Conservation (phyloP, 2,797 vertebrate species). For the Notamacropus eugenii region DNA sequence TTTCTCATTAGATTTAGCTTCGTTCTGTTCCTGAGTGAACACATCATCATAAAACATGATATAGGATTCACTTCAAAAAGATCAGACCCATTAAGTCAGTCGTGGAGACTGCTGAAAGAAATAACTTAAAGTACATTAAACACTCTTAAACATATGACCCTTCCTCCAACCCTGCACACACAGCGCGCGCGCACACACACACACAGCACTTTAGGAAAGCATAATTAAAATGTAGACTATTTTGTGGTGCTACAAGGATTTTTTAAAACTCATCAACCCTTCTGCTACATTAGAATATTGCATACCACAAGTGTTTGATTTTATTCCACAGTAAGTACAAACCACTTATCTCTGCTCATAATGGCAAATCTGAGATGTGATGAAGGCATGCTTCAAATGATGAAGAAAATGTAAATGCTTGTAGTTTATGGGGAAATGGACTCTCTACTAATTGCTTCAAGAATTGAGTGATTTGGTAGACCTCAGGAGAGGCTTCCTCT, state of each 20-base stretch:
- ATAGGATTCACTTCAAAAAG: conserved; percentile 83
- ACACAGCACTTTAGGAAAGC: conserved; percentile 76
- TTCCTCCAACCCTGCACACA: conserved; percentile 15
- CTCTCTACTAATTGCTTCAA: conserved; percentile 80
- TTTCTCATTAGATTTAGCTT: conserved; percentile 68
- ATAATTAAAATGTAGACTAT: conserved; percentile 78
- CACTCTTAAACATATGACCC: conserved; percentile 81
- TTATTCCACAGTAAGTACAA: conserved; percentile 64
- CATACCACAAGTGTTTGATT: conserved; percentile 73
- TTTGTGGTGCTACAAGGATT: conserved; percentile 55
- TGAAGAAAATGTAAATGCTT: conserved; percentile 81
- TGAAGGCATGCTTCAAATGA: conserved; percentile 75
- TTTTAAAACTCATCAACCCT: conserved; percentile 75
- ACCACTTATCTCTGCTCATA: conserved; percentile 66
- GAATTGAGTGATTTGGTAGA: conserved; percentile 79
- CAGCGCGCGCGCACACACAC: too few species aligned
- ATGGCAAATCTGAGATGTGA: conserved; percentile 74
- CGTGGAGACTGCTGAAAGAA: conserved; percentile 82
- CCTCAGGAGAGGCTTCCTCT: conserved; percentile 77
- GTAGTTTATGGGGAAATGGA: conserved; percentile 79
- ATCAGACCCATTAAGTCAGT: conserved; percentile 86
- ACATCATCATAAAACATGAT: conserved; percentile 84
- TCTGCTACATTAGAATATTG: conserved; percentile 76
- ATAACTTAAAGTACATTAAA: conserved; percentile 80
- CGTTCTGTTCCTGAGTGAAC: conserved; percentile 72